These are phyloP conservation scores for Crenuchus spilurus DNA, from an alignment of 2,797 vertebrate species.

Conservation along the genomic window DNA sequence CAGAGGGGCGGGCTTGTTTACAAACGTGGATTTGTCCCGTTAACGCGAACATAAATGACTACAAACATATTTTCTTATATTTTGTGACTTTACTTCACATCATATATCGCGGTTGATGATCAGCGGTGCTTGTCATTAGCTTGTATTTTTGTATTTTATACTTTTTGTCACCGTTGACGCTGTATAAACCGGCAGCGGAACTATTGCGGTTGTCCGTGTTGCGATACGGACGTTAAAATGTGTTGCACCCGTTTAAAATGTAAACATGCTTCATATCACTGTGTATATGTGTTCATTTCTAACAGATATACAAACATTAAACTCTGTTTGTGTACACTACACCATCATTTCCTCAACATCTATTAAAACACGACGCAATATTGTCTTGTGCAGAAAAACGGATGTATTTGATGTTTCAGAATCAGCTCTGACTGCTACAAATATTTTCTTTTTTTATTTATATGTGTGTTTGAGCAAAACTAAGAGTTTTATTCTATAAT, in stretches of 20 bases:
- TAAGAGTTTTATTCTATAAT: too few relatives aligned
- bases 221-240: not conserved
- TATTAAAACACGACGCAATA: too few relatives aligned
- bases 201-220: not conserved
- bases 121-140: not conserved
- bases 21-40: not conserved
- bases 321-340: too few relatives aligned
- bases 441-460: too few relatives aligned
- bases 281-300: not conserved
- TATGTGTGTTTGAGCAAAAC: too few relatives aligned
- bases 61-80: not conserved
- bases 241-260: not conserved
- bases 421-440: too few relatives aligned
- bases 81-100: not conserved
- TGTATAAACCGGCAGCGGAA: not conserved
- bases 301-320: not conserved
- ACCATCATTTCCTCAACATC: too few relatives aligned
- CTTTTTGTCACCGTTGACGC: not conserved
- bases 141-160: not conserved
- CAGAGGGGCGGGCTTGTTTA: not conserved
- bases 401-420: too few relatives aligned
- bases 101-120: not conserved
- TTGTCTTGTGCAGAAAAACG: too few relatives aligned
- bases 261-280: too few relatives aligned
- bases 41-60: not conserved